phyloP scores from a whole-genome alignment of 2,113 vertebrate genomes.

The Ochotona curzoniae region DNA sequence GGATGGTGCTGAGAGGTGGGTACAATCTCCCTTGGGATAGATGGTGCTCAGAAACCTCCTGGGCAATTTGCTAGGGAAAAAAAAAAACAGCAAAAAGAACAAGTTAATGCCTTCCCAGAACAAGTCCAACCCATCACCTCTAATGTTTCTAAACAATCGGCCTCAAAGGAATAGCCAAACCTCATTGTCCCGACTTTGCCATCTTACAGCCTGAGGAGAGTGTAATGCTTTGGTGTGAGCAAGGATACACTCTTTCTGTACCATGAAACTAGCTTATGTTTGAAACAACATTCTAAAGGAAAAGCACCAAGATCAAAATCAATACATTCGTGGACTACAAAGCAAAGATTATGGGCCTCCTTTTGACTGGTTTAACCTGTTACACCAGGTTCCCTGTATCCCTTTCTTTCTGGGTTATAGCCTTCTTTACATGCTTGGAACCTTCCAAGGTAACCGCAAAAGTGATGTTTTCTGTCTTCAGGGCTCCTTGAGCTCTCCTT shows the following conservation, averaged over 20 bases:
- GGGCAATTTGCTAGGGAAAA: slow-evolving; percentile 91
- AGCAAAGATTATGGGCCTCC: not conserved
- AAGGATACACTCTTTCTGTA: not conserved
- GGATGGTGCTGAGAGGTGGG: slow-evolving; percentile 94
- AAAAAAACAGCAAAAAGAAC: not conserved
- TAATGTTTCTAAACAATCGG: not conserved
- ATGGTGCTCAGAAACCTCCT: slow-evolving; percentile 94
- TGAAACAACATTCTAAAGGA: not conserved
- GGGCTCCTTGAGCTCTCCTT: not conserved
- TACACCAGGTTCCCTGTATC: not conserved
- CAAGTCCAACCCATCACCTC: not conserved
- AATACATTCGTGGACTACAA: not conserved
- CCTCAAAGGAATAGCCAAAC: not conserved
- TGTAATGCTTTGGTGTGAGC: not conserved
- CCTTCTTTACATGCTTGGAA: not conserved
- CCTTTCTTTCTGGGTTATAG: not conserved
- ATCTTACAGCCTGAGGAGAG: not conserved
- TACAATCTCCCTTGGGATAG: slow-evolving; percentile 96
- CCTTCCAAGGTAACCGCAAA: not conserved
- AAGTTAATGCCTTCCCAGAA: slow-evolving; percentile 16
- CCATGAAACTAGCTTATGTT: not conserved
- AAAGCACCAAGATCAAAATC: not conserved
- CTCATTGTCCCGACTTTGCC: not conserved
- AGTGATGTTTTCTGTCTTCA: not conserved
- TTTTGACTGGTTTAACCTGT: not conserved